phyloP scores from a whole-genome alignment of 2,113 vertebrate species.

The Elaphurus davidianus region DNA sequence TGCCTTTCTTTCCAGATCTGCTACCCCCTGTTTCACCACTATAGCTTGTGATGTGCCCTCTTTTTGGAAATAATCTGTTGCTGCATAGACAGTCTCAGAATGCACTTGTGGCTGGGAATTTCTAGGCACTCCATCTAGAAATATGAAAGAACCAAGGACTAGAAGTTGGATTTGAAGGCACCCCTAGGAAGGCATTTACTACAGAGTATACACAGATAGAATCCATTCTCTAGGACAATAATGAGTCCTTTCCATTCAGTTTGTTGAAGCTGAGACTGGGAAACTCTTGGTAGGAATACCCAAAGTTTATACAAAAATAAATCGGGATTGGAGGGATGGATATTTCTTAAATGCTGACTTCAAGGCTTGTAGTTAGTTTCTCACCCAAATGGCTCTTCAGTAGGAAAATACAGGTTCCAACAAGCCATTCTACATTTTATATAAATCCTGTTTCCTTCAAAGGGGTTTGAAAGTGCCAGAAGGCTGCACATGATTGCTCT shows the following conservation, averaged over 20 bases:
- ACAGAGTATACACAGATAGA: not conserved
- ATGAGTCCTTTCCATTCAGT: not conserved
- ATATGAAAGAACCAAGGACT: not conserved
- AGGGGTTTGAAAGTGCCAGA: not conserved
- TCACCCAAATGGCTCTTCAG: not conserved
- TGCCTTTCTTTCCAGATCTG: not conserved
- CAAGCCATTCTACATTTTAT: not conserved
- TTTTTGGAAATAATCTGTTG: not conserved
- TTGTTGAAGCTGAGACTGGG: not conserved
- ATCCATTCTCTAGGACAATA: not conserved
- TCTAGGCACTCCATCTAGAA: not conserved
- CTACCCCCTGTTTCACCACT: not conserved
- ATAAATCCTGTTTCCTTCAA: not conserved
- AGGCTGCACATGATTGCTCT: not conserved
- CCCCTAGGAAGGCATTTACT: not conserved
- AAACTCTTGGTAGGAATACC: not conserved
- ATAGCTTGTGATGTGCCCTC: not conserved
- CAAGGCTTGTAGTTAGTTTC: not conserved
- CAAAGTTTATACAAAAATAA: not conserved
- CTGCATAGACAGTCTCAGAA: not conserved
- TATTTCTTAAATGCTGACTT: not conserved
- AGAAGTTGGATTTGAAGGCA: not conserved
- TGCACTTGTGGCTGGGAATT: not conserved
- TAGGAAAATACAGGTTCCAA: not conserved
- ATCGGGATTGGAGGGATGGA: not conserved